Base-by-base conservation (phyloP, 2,797 vertebrate genomes). In the Odontamblyopus lacepedii region DNA sequence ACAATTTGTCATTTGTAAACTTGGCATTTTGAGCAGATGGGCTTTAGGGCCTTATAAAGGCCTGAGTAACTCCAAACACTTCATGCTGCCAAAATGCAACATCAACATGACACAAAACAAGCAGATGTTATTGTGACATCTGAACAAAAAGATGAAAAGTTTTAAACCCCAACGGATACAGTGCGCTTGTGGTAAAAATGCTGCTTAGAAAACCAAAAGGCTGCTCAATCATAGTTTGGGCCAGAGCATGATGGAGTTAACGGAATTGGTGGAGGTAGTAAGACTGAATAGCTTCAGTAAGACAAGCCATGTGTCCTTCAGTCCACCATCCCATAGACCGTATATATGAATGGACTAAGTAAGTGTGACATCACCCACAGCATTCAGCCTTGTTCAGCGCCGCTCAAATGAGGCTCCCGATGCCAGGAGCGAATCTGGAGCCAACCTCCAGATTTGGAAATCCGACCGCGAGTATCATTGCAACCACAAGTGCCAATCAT, bases 1-100 rank as follows among this genome's bases (percentile, higher is more conserved):
- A 93, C 90, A 92, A 91, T 83, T 91, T 91, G 77, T 89, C 23
- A 23, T 23, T 88, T 87, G 84, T 89, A 23, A 23, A 23, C 23
- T 23, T 23, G 82, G 86, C 76, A n/a, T 65, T 73, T 70, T 35
- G 30, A 59, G 77, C 83, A 38, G 80, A 73, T 53, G 73, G 2
- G 32, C 69, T 78, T 69, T 26, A 56, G 59, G 69, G 77, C 86
- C 90, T 81, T 88, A 83, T 88, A 85, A 89, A 90, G 87, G 59
- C 87, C 70, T 80, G 70, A 63, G 60, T 26, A 44, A 23, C 66
- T 23, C 70, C 57, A 44, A 78, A 73, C 74, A 19, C 48, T 61
- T 26, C 23, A 71, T 67, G 51, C 51, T 61, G 64, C 70, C 35
- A 64, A 61, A 73, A 29, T 19, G 66, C 19, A 50, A 27, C 27